Evolutionary conservation across 1,140 invertebrate genomes (phyloP).

Genomic region (Drosophila pectinifera): DNA sequence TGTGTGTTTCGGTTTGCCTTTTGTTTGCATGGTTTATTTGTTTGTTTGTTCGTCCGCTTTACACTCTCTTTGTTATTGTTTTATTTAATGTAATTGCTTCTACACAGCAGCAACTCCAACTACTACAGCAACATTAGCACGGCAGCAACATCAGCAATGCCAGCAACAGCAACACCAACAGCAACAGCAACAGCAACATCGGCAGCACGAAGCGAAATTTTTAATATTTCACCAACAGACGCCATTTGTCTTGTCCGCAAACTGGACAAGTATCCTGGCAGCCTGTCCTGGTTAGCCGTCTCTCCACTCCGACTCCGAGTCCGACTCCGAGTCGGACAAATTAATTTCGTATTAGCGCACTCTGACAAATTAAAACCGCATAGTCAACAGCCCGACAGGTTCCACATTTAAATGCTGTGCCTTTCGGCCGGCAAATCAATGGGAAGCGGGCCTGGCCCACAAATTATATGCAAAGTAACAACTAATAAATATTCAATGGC

Average conservation of each 20-base stretch:
- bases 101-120: conserved; percentile 26
- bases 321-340: conserved; percentile 49
- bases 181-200: neutral
- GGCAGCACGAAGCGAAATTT: conserved; percentile 39
- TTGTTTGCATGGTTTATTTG: conserved; percentile 38
- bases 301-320: neutral
- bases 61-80: conserved; percentile 70
- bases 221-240: conserved; percentile 77
- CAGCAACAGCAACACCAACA: too few relatives aligned
- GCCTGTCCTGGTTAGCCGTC: conserved; percentile 27
- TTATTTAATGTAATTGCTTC: conserved; percentile 80
- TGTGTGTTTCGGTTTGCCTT: conserved; percentile 46
- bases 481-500: conserved; percentile 82
- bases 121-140: conserved; percentile 7
- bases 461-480: conserved; percentile 83
- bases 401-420: conserved; percentile 63
- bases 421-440: conserved; percentile 63
- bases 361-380: conserved; percentile 82
- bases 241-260: conserved; percentile 77
- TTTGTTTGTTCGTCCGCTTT: conserved; percentile 40
- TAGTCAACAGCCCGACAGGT: conserved; percentile 73
- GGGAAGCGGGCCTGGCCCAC: conserved; percentile 53
- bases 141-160: conserved; percentile 4
- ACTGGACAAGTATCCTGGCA: conserved; percentile 69
- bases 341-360: conserved; percentile 83